Base-by-base conservation (phyloP, 2,888 invertebrate species). In the Tiliacea aurago region DNA sequence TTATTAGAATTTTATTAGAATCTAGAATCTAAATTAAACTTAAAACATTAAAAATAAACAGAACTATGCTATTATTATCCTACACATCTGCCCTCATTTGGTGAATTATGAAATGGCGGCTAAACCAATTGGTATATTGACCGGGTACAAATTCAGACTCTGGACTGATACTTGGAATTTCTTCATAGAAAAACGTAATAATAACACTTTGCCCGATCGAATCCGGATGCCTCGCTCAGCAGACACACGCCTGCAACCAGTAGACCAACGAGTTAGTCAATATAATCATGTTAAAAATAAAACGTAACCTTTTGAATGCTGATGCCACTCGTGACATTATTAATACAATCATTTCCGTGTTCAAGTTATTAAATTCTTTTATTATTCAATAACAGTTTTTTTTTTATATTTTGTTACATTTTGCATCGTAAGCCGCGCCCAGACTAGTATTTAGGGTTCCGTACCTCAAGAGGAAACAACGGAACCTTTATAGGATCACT, bases 261-360 rank as follows among this genome's bases (percentile, higher is more conserved):
- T 23, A 23, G 13, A 37, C 41, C 4, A 23, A 43, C 15, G n/a
- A 51, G 4, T 5, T 5, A 47, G 15, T 18, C 3, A 15, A 45
- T 5, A 7, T 28, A 51, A 18, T 15, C 23, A 33, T 20, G 6
- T 33, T 41, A 33, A 55, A 80, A 80, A 79, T 61, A 79, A 55
- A 70, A 41, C 28, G 4, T 47, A 23, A 61, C 78, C 73, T 61
- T 72, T 79, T 18, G 3, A 73, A 53, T 28, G 43, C 2, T 37
- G 18, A 4, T 58, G 45, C 18, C 41, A 47, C n/a, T 71, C 23
- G 41, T 72, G 72, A 75, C 53, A 80, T 75, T 80, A 53, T 61
- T 79, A 49, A 18, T 11, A 23, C 23, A 43, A 79, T 28, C 1
- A 61, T 73, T 72, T 75, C 75, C 75, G 80, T 55, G 73, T 75